These are phyloP conservation scores for Clanis bilineata DNA, from an alignment of 2,888 invertebrate species.

Conservation along the genomic window DNA sequence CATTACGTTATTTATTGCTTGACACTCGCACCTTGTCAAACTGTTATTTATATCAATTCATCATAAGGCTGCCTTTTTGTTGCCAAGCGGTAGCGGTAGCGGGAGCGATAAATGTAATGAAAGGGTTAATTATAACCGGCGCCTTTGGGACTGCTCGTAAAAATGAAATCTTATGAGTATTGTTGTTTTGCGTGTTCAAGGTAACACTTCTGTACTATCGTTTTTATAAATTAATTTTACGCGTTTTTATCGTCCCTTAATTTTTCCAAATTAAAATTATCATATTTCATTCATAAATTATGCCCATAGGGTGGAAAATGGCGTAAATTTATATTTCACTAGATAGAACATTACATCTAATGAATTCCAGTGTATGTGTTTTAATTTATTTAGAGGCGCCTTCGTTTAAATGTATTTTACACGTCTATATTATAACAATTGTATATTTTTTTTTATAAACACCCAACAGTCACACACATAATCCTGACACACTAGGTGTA, in stretches of 20 bases:
- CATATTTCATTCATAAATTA: not conserved
- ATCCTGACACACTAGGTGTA: too few species aligned
- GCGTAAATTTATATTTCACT: not conserved
- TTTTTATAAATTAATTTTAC: not conserved
- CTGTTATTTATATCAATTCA: constrained; percentile 64
- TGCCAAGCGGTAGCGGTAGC: constrained; percentile 30
- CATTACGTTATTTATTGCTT: constrained; percentile 45
- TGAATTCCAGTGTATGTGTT: too few species aligned
- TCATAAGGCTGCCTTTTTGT: constrained; percentile 10
- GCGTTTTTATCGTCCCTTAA: not conserved
- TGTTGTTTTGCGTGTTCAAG: not conserved
- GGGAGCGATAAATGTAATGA: not conserved
- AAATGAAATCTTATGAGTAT: constrained; percentile 3
- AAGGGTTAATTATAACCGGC: constrained; percentile 10
- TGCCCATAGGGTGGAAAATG: not conserved
- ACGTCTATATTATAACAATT: too few species aligned
- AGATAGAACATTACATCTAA: not conserved
- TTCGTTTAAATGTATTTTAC: too few species aligned
- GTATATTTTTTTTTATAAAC: too few species aligned
- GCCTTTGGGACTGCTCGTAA: constrained; percentile 2
- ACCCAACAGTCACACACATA: too few species aligned
- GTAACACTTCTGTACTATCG: not conserved
- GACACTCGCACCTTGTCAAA: constrained; percentile 52
- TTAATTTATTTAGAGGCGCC: too few species aligned
- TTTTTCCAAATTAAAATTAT: constrained; percentile 8